These are phyloP conservation scores for Drosophila anomelani DNA, from an alignment of 2,888 invertebrate species.

Conservation along the genomic window DNA sequence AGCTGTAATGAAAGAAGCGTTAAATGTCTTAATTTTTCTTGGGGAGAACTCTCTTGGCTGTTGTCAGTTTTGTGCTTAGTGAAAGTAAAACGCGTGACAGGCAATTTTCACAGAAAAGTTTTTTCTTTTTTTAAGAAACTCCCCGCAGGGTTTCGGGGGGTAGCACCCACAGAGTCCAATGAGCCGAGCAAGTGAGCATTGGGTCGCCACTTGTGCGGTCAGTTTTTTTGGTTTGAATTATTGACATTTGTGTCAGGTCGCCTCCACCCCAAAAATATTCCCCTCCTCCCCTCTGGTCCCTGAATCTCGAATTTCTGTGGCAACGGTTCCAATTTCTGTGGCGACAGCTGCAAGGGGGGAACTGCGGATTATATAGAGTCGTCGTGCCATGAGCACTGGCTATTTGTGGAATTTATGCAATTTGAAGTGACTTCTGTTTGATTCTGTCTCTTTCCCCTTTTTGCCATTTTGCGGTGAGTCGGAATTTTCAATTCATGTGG, in stretches of 20 bases:
- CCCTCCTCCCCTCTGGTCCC: background rate
- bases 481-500: constrained; percentile 15
- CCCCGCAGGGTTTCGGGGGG: constrained; percentile 11
- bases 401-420: constrained; percentile 65
- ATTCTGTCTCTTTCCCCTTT: constrained; percentile 16
- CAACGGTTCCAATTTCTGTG: constrained; percentile 55
- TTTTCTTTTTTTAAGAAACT: constrained; percentile 61
- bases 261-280: constrained; percentile 52
- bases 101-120: constrained; percentile 66
- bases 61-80: constrained; percentile 41
- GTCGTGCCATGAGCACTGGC: constrained; percentile 31
- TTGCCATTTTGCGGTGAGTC: constrained; percentile 12
- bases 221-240: constrained; percentile 52
- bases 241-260: constrained; percentile 76
- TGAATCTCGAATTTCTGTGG: constrained; percentile 72
- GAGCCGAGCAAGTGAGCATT: constrained; percentile 73
- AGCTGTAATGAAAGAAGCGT: constrained; percentile 73
- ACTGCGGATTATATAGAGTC: constrained; percentile 40
- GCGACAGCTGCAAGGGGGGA: constrained; percentile 27
- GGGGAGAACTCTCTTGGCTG: constrained; percentile 23
- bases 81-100: constrained; percentile 74
- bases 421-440: constrained; percentile 47
- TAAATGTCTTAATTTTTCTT: constrained; percentile 76
- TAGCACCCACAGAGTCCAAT: constrained; percentile 52
- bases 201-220: constrained; percentile 63